Conservation (phyloP, 2,797 vertebrate genomes). For the Capromys pilorides region DNA sequence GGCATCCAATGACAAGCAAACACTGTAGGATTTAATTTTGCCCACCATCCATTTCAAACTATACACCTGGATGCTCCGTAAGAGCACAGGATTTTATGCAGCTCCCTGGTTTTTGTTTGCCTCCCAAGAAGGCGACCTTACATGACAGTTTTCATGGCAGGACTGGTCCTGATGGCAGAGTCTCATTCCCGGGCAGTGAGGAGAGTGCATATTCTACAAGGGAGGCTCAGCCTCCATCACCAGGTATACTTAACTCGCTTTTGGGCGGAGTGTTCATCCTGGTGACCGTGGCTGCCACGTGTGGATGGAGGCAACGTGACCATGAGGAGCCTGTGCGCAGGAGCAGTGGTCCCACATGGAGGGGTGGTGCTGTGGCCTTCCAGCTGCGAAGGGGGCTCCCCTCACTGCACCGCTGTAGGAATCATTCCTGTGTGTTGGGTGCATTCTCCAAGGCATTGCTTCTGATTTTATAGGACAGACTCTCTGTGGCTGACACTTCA, state of each 20-base stretch:
- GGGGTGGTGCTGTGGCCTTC: background rate
- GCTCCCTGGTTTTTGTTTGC: background rate
- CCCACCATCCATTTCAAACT: background rate
- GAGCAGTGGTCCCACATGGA: background rate
- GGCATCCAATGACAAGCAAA: background rate
- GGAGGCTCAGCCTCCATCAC: background rate
- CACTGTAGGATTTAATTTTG: background rate
- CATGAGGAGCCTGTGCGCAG: background rate
- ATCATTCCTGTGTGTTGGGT: background rate
- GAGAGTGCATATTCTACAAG: conserved; percentile 31
- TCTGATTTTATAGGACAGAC: background rate
- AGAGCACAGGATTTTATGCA: background rate
- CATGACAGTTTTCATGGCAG: background rate
- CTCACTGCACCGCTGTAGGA: fast-evolving
- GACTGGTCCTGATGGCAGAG: conserved; percentile 41
- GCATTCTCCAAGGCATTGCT: background rate
- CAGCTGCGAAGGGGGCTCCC: too few species aligned
- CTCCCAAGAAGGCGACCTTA: background rate
- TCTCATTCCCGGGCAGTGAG: background rate
- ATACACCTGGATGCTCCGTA: background rate
- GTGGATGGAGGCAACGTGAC: background rate
- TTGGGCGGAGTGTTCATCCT: background rate
- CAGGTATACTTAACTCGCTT: background rate
- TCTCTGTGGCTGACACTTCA: too few species aligned
- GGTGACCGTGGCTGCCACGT: background rate